Base-by-base conservation (phyloP, 2,888 invertebrate species). In the Conomelus anceps region DNA sequence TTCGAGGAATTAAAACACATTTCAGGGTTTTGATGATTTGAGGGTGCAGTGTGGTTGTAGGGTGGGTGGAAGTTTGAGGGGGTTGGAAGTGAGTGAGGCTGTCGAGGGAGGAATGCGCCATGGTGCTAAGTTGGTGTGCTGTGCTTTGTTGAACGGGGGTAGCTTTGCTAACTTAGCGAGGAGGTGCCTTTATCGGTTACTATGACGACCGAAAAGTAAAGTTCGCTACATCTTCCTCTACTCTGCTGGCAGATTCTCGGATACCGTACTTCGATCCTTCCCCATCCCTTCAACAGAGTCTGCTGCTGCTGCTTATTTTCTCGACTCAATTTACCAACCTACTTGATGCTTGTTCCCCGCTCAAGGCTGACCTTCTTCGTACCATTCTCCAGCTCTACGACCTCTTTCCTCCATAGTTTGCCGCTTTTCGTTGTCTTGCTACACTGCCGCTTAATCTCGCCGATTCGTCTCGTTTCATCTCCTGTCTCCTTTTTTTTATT, bases 241-340 rank as follows among this genome's bases (percentile, higher is more conserved):
- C 84, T 22, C 84, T 22, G 22, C 24, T 24, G 23, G 23, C 23
- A 85, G 85, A 23, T 85, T 26, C 88, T 23, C 26, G 29, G 26
- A 29, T 41, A 26, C 88, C 87, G 23, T 13, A 23, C 85, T 26
- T 26, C 84, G 86, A 23, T 41, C 88, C 88, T 20, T 23, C 26
- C 86, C 88, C 93, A 93, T 26, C 63, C 63, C 24, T 0, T 20
- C 23, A n/a, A n/a, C n/a, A n/a, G n/a, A n/a, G n/a, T n/a, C 24
- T 11, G 4, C 24, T 92, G 93, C 89, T 90, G 88, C 90, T 89
- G 86, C 91, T 90, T 87, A 89, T 29, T 29, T 86, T 87, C 84
- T 84, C 87, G 84, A 20, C 63, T 23, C 63, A 23, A 85, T 24
- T 85, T 85, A 22, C 29, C 88, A 41, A 63, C 88, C 88, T 88